These are phyloP conservation scores for Porites cylindrica DNA, from an alignment of 92 coral and sea anemone genomes.

Conservation along the genomic window DNA sequence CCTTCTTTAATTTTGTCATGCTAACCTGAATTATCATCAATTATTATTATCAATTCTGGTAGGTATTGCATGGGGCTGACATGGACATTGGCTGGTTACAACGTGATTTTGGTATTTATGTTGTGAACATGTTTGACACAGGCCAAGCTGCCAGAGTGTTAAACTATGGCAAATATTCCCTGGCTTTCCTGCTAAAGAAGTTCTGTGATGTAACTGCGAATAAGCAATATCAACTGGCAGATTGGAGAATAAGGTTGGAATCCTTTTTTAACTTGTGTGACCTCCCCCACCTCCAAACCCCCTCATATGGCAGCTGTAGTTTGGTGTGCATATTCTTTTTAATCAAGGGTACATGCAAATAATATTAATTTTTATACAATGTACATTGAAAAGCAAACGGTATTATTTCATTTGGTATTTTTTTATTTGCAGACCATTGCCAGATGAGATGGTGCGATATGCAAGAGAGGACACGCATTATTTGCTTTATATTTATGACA, in stretches of 20 bases:
- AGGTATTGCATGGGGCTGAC: constrained; percentile 98
- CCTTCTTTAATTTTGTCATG: background rate
- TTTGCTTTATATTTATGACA: constrained; percentile 88
- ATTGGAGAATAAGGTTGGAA: constrained; percentile 89
- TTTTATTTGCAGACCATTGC: constrained; percentile 76
- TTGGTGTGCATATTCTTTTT: background rate
- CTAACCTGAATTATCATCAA: background rate
- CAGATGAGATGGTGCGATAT: constrained; percentile 91
- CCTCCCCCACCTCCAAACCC: background rate
- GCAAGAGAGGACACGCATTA: constrained; percentile 98
- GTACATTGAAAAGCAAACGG: too few relatives aligned
- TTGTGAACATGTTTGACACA: constrained; percentile 98
- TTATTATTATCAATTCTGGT: background rate
- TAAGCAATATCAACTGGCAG: constrained; percentile 97
- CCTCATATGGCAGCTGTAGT: background rate
- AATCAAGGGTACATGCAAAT: too few relatives aligned
- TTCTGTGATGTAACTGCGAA: constrained; percentile 96
- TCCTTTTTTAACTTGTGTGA: background rate
- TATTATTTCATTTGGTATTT: too few relatives aligned
- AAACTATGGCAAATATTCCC: constrained; percentile 79
- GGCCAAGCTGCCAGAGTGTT: constrained; percentile 96
- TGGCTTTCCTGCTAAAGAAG: constrained; percentile 89
- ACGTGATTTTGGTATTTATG: constrained; percentile 95
- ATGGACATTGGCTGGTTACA: constrained; percentile 99
- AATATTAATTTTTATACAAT: too few relatives aligned